These are phyloP conservation scores for Lypha dubia DNA, from an alignment of 2,888 invertebrate species.

Conservation along the genomic window DNA sequence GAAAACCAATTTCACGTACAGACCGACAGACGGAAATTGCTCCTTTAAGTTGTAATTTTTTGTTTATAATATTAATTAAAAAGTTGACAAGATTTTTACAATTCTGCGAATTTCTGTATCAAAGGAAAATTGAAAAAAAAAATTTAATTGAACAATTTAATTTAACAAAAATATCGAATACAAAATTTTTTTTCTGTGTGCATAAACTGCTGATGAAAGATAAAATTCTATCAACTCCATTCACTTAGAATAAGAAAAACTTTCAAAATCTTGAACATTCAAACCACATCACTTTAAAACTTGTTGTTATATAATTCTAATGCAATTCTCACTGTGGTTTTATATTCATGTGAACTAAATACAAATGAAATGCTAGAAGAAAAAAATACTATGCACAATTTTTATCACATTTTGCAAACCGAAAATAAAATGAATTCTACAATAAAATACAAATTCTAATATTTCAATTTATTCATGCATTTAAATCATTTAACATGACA, in stretches of 20 bases:
- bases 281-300: slow-evolving; percentile 5
- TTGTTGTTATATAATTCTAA: slow-evolving; percentile 38
- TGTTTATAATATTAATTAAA: too few species aligned
- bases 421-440: slow-evolving; percentile 8
- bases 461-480: slow-evolving; percentile 56
- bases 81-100: too few species aligned
- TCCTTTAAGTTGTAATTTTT: too few species aligned
- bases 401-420: slow-evolving; percentile 6
- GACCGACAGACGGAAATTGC: too few species aligned
- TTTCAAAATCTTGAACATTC: slow-evolving; percentile 18
- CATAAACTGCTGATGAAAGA: background rate
- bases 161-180: too few species aligned
- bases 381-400: slow-evolving; percentile 25
- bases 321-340: slow-evolving; percentile 5
- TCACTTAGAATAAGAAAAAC: background rate
- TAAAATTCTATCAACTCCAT: background rate
- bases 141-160: too few species aligned
- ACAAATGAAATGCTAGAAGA: background rate
- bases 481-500: slow-evolving; percentile 52
- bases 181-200: too few species aligned
- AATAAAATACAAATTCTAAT: slow-evolving; percentile 48
- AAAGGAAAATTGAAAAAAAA: too few species aligned
- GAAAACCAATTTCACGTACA: too few species aligned
- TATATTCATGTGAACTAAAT: slow-evolving; percentile 16
- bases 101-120: too few species aligned